A percentile compares a stretch with the other conserved stretches of the same genome.
phyloP scores from a whole-genome alignment of 2,888 invertebrate species.

The Drosophila pseudotakahashii region DNA sequence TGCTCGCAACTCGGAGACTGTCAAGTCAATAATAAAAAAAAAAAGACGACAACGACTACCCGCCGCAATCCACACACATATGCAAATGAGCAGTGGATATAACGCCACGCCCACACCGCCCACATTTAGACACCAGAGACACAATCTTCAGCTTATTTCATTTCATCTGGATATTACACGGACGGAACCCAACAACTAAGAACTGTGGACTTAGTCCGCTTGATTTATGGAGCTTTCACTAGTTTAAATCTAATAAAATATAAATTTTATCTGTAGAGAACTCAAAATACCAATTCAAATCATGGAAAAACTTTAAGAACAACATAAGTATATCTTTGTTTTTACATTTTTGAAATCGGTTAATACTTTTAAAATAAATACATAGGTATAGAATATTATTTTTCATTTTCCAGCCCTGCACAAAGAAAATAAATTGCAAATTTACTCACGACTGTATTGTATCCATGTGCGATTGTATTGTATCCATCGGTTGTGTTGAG shows the following conservation, averaged over 20 bases:
- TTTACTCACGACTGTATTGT: too few relatives aligned
- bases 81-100: constrained; percentile 46
- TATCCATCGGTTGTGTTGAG: too few relatives aligned
- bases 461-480: too few relatives aligned
- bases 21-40: constrained; percentile 51
- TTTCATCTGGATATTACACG: constrained; percentile 13
- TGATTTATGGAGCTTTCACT: neutral
- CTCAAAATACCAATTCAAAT: too few relatives aligned
- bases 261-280: too few relatives aligned
- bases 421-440: too few relatives aligned
- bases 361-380: too few relatives aligned
- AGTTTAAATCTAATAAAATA: neutral
- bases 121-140: constrained; percentile 12
- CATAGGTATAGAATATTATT: too few relatives aligned
- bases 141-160: constrained; percentile 19
- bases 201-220: neutral
- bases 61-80: constrained; percentile 32
- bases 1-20: constrained; percentile 52
- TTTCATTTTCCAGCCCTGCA: too few relatives aligned
- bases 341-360: too few relatives aligned
- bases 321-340: too few relatives aligned
- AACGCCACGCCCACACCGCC: neutral
- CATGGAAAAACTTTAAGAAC: too few relatives aligned
- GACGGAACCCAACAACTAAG: constrained; percentile 2
- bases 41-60: constrained; percentile 14